Conservation (phyloP, 37 sponge, comb jelly and placozoan genomes). For the Ephydatia muelleri region DNA sequence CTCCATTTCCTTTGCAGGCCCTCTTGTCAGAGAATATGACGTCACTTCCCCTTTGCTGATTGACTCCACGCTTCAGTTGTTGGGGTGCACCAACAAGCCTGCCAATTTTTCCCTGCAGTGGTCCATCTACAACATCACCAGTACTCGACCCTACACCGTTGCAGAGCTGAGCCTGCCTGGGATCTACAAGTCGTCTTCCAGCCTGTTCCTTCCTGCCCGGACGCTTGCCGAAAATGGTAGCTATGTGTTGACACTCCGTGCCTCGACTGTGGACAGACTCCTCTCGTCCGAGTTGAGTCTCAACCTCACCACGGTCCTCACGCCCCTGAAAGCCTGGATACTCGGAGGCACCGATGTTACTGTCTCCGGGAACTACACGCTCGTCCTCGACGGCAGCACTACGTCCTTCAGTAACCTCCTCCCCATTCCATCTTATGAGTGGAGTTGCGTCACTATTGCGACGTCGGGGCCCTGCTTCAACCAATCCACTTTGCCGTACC, state of each 20-base stretch:
- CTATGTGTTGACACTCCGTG: conserved; percentile 25
- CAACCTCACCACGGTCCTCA: conserved; percentile 8
- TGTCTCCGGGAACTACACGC: conserved; percentile 7
- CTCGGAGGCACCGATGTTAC: conserved; percentile 44
- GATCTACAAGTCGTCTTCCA: conserved; percentile 1
- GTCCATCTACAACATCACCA: conserved; percentile 22
- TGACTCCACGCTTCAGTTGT: not conserved
- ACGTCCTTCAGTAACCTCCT: conserved; percentile 4
- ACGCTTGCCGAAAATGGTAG: conserved; percentile 1
- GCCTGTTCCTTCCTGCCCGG: conserved; percentile 33
- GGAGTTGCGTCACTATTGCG: conserved; percentile 35
- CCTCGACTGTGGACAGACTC: not conserved
- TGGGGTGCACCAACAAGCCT: conserved; percentile 1
- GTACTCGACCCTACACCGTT: conserved; percentile 15
- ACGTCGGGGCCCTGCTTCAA: conserved; percentile 61
- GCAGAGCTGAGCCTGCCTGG: not conserved
- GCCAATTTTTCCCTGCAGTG: conserved; percentile 1
- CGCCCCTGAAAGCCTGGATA: conserved; percentile 14
- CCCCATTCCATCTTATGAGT: conserved; percentile 20
- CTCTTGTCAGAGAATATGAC: not conserved
- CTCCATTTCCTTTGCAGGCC: not conserved
- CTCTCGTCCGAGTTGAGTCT: not conserved
- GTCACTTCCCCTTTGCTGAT: not conserved
- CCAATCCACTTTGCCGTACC: conserved; percentile 2
- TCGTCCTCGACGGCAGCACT: conserved; percentile 57